Conservation (phyloP, 2,888 invertebrate species). For the Hyposoter dolosus region DNA sequence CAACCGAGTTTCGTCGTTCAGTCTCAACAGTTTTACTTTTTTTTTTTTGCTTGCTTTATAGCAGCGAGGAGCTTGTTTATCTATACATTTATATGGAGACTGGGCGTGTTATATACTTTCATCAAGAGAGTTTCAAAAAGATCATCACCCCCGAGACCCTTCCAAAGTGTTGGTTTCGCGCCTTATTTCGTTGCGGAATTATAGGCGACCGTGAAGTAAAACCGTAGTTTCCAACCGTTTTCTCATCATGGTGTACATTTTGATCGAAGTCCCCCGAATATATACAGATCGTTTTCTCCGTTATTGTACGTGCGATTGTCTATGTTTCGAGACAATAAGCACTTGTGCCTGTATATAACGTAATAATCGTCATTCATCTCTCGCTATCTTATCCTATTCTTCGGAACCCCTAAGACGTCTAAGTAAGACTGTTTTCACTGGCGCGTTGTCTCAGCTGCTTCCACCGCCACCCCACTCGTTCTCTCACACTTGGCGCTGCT, state of each 20-base stretch:
- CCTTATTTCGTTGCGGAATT: constrained; percentile 55
- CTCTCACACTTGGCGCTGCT: neutral
- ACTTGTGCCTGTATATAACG: constrained; percentile 14
- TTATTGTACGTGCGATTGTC: neutral
- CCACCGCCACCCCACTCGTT: neutral
- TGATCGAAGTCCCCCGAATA: constrained; percentile 12
- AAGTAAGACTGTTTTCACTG: constrained; percentile 48
- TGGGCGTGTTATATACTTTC: constrained; percentile 38
- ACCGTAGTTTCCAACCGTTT: constrained; percentile 39
- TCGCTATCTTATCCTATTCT: neutral
- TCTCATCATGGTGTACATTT: constrained; percentile 9
- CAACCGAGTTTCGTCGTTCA: constrained; percentile 51
- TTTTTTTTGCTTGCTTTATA: neutral
- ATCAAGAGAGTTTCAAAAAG: constrained; percentile 49
- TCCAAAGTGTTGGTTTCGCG: constrained; percentile 54
- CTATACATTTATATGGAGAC: constrained; percentile 15
- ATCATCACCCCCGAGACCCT: constrained; percentile 27
- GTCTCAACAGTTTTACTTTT: constrained; percentile 33
- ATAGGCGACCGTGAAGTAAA: constrained; percentile 52
- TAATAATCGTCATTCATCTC: constrained; percentile 55
- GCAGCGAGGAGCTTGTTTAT: neutral
- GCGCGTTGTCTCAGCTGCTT: constrained; percentile 36
- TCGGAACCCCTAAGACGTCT: constrained; percentile 33
- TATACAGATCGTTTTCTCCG: neutral
- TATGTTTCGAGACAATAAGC: constrained; percentile 15